Evolutionary conservation across 1,140 invertebrate species (phyloP), one percentile per base, ranked within the genome.

Genomic region (Mamestra configurata): DNA sequence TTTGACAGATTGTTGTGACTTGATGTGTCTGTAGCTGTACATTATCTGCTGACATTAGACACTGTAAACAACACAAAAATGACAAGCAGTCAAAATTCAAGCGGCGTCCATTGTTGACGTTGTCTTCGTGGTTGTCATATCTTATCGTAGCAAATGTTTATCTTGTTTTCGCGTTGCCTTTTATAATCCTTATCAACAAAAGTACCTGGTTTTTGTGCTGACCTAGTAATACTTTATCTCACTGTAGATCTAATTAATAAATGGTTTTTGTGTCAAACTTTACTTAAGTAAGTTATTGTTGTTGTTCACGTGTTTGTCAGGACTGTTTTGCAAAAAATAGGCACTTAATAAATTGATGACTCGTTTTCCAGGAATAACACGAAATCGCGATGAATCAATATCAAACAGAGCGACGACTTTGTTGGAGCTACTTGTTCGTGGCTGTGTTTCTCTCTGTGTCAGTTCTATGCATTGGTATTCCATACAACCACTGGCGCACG

Each of bases 401-500:
- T 76, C 53, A 90, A 68, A 95, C 95, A 4, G 97, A 97, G 84
- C 92, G 87, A 68, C 83, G 93, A 2, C 88, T 97, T 0, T 94
- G 95, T 49, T 88, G 92, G 64, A 84, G 96, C 0, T 97, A 97
- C 79, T 92, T 90, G 0, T 81, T 93, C 1, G 89, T 96, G 1
- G 92, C 95, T 7, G 68, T 95, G 0, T 82, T 96, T 0, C 95
- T 96, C 1, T 72, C 95, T 6, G 84, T 96, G 5, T 96, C 96
- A 11, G 91, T 96, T 66, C 92, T 96, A 24, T 96, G 95, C 18
- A 87, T 96, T n/a, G 96, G 94, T 3, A 93, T 96, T 5, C 94
- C 96, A 2, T 97, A 96, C 96, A 94, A 96, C 27, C 96, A 97
- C 86, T 97, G 97, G 97, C 90, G 95, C 37, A 90, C 95, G 64